Percentiles rank a stretch among this genome's conserved stretches.
phyloP scores from a whole-genome alignment of 2,888 invertebrate species.

The Ennomos quercinarius region DNA sequence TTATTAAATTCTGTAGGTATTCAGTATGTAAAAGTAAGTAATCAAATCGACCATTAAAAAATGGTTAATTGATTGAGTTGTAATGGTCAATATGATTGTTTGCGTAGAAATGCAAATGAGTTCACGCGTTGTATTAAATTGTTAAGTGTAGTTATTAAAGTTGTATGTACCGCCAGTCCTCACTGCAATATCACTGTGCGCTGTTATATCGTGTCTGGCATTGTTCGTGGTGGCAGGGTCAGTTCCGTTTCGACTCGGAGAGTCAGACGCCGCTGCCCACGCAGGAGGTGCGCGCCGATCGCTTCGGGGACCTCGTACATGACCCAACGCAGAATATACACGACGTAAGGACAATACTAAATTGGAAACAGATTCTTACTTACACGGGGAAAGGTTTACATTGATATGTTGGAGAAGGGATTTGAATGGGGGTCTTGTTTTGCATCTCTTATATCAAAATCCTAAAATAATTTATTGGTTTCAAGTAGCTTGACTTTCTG shows the following conservation, averaged over 20 bases:
- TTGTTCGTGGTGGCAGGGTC: slow-evolving; percentile 88
- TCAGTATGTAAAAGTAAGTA: too few species aligned
- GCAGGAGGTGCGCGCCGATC: slow-evolving; percentile 89
- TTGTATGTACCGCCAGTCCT: slow-evolving; percentile 13
- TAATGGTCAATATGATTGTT: too few species aligned
- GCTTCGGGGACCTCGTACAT: slow-evolving; percentile 78
- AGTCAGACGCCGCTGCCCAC: slow-evolving; percentile 90
- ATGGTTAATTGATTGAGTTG: too few species aligned
- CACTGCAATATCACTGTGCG: slow-evolving; percentile 42
- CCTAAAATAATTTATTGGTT: too few species aligned
- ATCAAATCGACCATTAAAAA: too few species aligned
- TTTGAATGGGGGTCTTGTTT: too few species aligned
- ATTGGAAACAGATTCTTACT: not conserved
- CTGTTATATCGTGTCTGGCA: slow-evolving; percentile 50
- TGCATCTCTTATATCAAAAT: too few species aligned
- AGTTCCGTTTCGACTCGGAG: slow-evolving; percentile 96
- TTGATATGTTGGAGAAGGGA: too few species aligned
- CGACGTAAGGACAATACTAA: slow-evolving; percentile 80
- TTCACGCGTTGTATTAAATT: too few species aligned
- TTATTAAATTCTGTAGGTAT: too few species aligned
- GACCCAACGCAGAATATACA: slow-evolving; percentile 81
- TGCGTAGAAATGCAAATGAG: too few species aligned
- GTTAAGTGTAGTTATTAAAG: not conserved
- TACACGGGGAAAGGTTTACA: not conserved
- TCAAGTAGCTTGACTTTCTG: too few species aligned